These are phyloP conservation scores for Coecobrya sp. DNA, from an alignment of 2,888 invertebrate species.

Conservation along the genomic window DNA sequence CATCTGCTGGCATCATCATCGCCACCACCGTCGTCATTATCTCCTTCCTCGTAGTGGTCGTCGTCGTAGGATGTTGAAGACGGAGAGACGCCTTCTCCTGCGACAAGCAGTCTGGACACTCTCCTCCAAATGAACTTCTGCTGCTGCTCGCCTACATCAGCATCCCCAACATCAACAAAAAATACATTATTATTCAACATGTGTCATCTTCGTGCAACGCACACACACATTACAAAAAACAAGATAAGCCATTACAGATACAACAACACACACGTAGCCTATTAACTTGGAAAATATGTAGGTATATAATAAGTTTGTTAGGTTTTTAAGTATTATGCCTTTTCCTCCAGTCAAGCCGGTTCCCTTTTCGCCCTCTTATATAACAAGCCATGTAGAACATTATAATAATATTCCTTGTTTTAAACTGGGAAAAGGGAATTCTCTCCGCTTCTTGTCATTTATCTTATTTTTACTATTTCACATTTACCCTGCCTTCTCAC, in stretches of 20 bases:
- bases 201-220: slow-evolving; percentile 45
- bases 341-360: slow-evolving; percentile 77
- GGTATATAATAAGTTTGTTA: too few relatives aligned
- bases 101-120: slow-evolving; percentile 86
- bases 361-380: slow-evolving; percentile 36
- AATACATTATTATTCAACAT: slow-evolving; percentile 73
- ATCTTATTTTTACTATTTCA: background rate
- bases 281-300: background rate
- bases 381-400: background rate
- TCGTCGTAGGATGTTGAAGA: slow-evolving; percentile 32
- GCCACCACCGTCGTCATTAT: slow-evolving; percentile 9
- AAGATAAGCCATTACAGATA: slow-evolving; percentile 45
- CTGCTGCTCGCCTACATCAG: slow-evolving; percentile 73
- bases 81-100: slow-evolving; percentile 79
- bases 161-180: slow-evolving; percentile 59
- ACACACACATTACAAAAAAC: background rate
- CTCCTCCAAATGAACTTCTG: slow-evolving; percentile 81
- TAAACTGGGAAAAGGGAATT: slow-evolving; percentile 47
- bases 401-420: background rate
- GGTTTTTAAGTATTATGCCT: background rate
- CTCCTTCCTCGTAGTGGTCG: slow-evolving; percentile 37
- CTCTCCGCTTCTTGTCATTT: slow-evolving; percentile 12
- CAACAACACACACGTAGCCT: slow-evolving; percentile 36
- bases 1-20: slow-evolving; percentile 46
- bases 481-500: background rate